phyloP scores from a whole-genome alignment of 2,797 vertebrate genomes.

The Myotis daubentonii region DNA sequence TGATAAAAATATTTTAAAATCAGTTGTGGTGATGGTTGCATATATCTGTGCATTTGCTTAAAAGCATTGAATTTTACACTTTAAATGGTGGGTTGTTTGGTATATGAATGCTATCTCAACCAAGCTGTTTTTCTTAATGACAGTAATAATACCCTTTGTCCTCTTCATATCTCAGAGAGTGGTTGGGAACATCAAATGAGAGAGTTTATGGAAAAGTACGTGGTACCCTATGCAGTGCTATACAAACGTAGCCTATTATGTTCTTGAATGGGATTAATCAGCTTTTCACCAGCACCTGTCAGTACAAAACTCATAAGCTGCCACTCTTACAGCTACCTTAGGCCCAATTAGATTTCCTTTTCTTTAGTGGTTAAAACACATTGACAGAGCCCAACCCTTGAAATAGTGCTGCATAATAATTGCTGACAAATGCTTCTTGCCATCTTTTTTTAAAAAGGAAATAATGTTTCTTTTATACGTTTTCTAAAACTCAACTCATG shows the following conservation, averaged over 20 bases:
- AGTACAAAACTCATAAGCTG: constrained; percentile 41
- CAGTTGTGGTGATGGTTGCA: not conserved
- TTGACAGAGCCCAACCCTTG: not conserved
- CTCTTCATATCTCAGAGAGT: not conserved
- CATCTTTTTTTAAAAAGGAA: not conserved
- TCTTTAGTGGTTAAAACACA: constrained; percentile 25
- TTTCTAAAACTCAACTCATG: constrained; percentile 47
- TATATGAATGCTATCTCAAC: not conserved
- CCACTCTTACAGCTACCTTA: constrained; percentile 44
- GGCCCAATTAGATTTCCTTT: constrained; percentile 56
- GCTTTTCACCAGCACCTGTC: constrained; percentile 70
- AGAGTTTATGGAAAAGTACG: not conserved
- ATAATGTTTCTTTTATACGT: constrained; percentile 12
- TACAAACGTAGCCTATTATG: not conserved
- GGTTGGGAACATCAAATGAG: not conserved
- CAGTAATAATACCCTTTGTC: not conserved
- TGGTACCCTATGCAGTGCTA: not conserved
- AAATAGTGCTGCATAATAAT: not conserved
- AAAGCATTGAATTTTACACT: not conserved
- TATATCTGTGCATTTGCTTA: not conserved
- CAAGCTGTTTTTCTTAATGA: not conserved
- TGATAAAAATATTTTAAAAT: not conserved
- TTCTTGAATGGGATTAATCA: constrained; percentile 67
- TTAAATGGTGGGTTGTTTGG: not conserved
- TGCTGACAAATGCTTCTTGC: constrained; percentile 27